Evolutionary conservation across 2,888 invertebrate genomes (phyloP).

Genomic region (Patella caerulea): DNA sequence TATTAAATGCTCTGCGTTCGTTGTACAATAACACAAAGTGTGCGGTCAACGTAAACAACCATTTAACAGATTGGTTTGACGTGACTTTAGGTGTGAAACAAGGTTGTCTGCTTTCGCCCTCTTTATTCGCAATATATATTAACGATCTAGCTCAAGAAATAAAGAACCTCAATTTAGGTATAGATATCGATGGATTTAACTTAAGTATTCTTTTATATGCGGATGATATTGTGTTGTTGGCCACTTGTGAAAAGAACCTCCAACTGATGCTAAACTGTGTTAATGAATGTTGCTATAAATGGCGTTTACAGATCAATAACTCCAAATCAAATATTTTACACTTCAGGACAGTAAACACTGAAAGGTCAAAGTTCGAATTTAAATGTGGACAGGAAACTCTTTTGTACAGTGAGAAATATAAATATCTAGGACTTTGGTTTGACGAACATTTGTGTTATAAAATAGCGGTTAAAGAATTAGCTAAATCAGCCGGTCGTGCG

Average conservation of each 20-base stretch:
- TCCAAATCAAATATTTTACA: too few relatives aligned
- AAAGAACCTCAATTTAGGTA: neutral
- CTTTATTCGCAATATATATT: neutral
- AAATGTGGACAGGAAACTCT: neutral
- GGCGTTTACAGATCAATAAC: too few relatives aligned
- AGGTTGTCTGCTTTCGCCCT: neutral
- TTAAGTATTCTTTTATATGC: too few relatives aligned
- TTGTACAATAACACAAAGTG: neutral
- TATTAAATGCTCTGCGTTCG: neutral
- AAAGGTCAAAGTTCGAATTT: neutral
- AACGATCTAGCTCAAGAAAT: constrained; percentile 12
- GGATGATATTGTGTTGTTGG: too few relatives aligned
- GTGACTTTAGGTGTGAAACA: constrained; percentile 1
- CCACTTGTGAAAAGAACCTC: too few relatives aligned
- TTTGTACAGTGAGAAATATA: neutral
- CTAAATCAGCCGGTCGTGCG: neutral
- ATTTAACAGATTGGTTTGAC: neutral
- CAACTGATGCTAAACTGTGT: too few relatives aligned
- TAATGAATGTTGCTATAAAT: too few relatives aligned
- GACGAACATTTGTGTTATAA: constrained; percentile 2
- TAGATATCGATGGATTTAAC: neutral
- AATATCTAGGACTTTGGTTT: neutral
- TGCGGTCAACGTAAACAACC: neutral
- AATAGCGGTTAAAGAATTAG: neutral
- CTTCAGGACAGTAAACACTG: too few relatives aligned